Conservation (phyloP, 2,113 vertebrate species). For the Colius striatus region DNA sequence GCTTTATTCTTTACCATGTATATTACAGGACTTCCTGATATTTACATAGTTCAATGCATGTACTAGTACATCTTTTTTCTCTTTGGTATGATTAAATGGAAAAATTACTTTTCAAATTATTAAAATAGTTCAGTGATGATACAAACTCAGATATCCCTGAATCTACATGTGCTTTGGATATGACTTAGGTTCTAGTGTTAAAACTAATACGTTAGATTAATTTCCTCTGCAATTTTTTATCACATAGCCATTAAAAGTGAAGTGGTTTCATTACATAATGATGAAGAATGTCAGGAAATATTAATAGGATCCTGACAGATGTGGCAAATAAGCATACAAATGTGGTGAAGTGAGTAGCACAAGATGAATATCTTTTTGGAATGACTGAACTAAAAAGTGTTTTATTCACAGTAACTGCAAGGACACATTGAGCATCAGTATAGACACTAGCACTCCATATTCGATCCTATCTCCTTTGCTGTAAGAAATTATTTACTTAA, state of each 20-base stretch:
- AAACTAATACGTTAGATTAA: background rate
- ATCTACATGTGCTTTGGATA: background rate
- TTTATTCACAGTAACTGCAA: background rate
- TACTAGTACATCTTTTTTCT: background rate
- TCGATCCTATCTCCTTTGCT: background rate
- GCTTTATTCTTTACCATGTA: background rate
- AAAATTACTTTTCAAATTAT: background rate
- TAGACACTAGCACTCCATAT: background rate
- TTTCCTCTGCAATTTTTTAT: slow-evolving; percentile 47
- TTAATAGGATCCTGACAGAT: background rate
- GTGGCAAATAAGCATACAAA: background rate
- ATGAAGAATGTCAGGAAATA: slow-evolving; percentile 34
- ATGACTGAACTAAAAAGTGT: background rate
- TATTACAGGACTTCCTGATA: background rate
- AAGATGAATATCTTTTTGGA: background rate
- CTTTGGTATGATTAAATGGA: background rate
- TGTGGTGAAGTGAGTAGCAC: background rate
- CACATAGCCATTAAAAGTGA: background rate
- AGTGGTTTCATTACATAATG: slow-evolving; percentile 35
- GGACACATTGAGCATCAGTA: background rate
- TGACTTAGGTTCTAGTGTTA: background rate
- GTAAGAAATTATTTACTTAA: background rate
- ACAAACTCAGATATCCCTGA: background rate
- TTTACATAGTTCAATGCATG: background rate
- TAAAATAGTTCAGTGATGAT: background rate